Conservation (phyloP, 2,113 vertebrate genomes). For the Mohoua ochrocephala region DNA sequence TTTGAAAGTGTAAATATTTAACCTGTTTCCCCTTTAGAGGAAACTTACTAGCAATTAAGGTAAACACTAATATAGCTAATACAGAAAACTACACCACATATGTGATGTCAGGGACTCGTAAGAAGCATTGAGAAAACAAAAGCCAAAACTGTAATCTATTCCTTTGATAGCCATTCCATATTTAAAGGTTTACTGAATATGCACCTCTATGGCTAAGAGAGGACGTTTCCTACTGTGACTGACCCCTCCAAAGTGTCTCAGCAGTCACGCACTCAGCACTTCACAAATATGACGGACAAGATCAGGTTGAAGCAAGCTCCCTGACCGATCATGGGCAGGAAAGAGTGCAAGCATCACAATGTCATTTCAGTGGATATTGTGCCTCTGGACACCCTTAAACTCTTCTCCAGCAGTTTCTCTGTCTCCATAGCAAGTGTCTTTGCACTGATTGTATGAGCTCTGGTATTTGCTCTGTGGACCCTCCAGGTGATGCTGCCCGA, state of each 20-base stretch:
- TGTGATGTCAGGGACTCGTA: neutral
- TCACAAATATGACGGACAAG: neutral
- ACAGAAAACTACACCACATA: neutral
- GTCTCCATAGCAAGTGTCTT: neutral
- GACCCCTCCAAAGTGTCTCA: neutral
- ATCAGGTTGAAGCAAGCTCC: neutral
- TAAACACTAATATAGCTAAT: neutral
- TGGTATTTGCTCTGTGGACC: neutral
- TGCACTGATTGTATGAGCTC: neutral
- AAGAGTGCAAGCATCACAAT: neutral
- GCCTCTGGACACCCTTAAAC: neutral
- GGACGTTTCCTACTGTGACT: neutral
- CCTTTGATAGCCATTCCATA: fast-evolving
- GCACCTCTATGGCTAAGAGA: neutral
- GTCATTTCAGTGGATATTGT: neutral
- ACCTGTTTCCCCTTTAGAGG: neutral
- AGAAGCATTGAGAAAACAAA: neutral
- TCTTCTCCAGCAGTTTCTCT: neutral
- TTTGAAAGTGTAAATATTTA: neutral
- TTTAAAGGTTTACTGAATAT: neutral
- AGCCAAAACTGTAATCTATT: neutral
- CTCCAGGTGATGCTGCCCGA: fast-evolving
- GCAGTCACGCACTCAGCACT: neutral
- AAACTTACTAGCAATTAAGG: neutral
- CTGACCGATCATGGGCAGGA: neutral